Conservation (phyloP, 2,113 vertebrate species). For the Gorsachius goisagi region DNA sequence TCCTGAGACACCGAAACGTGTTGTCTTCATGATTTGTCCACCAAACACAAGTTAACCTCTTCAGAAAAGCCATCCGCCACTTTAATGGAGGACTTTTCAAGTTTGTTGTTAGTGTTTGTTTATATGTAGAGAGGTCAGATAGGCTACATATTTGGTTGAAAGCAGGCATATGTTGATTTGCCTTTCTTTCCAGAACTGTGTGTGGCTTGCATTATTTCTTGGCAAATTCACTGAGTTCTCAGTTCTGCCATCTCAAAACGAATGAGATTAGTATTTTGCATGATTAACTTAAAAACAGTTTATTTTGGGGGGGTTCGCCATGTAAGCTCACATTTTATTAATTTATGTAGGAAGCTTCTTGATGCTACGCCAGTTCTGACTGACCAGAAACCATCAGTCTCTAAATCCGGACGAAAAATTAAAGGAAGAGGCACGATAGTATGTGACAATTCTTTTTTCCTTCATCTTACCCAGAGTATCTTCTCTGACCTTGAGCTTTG, state of each 20-base stretch:
- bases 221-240: not conserved
- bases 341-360: conserved; percentile 78
- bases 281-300: not conserved
- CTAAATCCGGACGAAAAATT: conserved; percentile 97
- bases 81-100: not conserved
- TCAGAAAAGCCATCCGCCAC: not conserved
- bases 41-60: not conserved
- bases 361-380: conserved; percentile 66
- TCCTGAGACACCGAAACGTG: not conserved
- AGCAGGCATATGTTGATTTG: not conserved
- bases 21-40: not conserved
- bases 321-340: not conserved
- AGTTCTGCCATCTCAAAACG: not conserved
- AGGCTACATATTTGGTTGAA: not conserved
- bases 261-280: not conserved
- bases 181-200: not conserved
- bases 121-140: not conserved
- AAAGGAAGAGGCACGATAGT: conserved; percentile 97
- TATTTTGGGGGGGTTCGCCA: not conserved
- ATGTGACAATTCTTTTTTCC: conserved; percentile 46
- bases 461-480: not conserved
- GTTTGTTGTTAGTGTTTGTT: not conserved
- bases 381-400: conserved; percentile 90
- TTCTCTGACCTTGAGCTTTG: not conserved
- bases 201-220: not conserved